Conservation (phyloP, 2,113 vertebrate species). For the Phrynosoma platyrhinos region DNA sequence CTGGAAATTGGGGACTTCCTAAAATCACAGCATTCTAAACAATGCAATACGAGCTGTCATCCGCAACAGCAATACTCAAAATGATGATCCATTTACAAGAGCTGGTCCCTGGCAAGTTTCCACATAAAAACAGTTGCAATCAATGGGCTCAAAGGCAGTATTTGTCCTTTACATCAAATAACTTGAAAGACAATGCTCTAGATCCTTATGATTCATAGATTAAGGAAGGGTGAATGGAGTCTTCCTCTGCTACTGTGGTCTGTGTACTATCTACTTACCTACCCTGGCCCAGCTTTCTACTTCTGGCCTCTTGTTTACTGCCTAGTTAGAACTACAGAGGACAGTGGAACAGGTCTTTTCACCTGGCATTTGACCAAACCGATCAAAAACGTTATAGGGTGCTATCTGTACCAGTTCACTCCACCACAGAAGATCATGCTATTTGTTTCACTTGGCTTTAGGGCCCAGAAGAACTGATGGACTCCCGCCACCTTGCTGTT, state of each 20-base stretch:
- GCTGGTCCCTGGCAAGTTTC: too few relatives aligned
- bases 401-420: neutral
- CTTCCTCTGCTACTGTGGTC: neutral
- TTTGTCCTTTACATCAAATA: too few relatives aligned
- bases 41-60: neutral
- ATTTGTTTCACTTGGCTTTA: neutral
- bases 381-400: neutral
- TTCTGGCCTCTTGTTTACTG: neutral
- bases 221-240: neutral
- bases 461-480: neutral
- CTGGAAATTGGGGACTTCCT: neutral
- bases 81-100: too few relatives aligned
- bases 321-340: neutral
- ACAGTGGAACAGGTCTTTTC: neutral
- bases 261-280: neutral
- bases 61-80: neutral
- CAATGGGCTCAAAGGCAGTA: too few relatives aligned
- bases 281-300: neutral
- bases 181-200: too few relatives aligned
- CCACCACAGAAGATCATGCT: neutral
- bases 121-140: too few relatives aligned
- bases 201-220: neutral
- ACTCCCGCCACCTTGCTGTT: constrained; percentile 1
- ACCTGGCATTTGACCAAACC: neutral
- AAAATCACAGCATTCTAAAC: neutral